These are phyloP conservation scores for Benitochromis conjunctus DNA, from an alignment of 2,113 vertebrate species.

Conservation along the genomic window DNA sequence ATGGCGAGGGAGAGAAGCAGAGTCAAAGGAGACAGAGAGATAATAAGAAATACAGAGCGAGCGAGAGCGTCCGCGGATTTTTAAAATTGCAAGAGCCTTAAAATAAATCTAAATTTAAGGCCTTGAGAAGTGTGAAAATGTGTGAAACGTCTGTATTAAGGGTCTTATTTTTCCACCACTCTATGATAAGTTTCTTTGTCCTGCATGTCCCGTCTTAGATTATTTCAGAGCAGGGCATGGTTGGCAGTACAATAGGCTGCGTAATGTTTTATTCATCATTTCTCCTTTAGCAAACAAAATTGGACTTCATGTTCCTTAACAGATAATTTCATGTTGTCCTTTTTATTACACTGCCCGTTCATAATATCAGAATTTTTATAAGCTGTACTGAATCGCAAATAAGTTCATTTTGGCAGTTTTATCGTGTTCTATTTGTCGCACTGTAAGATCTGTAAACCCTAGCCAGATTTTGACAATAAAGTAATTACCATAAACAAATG, in stretches of 20 bases:
- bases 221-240: slow-evolving; percentile 1
- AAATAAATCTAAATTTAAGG: slow-evolving; percentile 44
- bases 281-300: slow-evolving; percentile 49
- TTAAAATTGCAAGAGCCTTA: slow-evolving; percentile 27
- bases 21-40: slow-evolving; percentile 8
- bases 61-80: not conserved
- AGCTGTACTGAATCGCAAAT: slow-evolving; percentile 25
- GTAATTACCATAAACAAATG: slow-evolving; percentile 60
- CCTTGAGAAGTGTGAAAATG: slow-evolving; percentile 11
- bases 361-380: slow-evolving; percentile 24
- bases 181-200: slow-evolving; percentile 28
- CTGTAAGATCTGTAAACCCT: slow-evolving; percentile 28
- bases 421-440: slow-evolving; percentile 9
- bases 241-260: slow-evolving; percentile 16
- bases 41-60: slow-evolving; percentile 7
- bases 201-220: slow-evolving; percentile 5
- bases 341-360: slow-evolving; percentile 40
- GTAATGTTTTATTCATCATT: slow-evolving; percentile 56
- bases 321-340: slow-evolving; percentile 38
- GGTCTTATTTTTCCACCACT: slow-evolving; percentile 12
- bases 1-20: not conserved
- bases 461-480: slow-evolving; percentile 39
- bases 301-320: slow-evolving; percentile 44
- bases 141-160: slow-evolving; percentile 12
- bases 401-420: slow-evolving; percentile 37